Conservation (phyloP, 2,888 invertebrate species). For the Stenodera caucasica region DNA sequence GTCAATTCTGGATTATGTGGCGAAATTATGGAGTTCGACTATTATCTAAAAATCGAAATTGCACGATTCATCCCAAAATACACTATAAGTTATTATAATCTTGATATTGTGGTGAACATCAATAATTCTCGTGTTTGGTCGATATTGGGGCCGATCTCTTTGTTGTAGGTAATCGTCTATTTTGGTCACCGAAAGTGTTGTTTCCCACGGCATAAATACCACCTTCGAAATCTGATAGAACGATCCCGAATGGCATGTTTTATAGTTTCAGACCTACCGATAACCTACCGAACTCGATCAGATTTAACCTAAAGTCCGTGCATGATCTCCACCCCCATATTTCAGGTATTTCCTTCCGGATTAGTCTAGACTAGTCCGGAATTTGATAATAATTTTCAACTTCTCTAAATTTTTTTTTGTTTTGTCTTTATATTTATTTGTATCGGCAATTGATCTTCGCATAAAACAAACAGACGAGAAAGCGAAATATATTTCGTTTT, state of each 20-base stretch:
- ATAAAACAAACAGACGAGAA: not conserved
- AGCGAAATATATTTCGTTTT: not conserved
- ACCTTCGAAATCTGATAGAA: conserved; percentile 8
- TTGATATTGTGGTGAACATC: too few relatives aligned
- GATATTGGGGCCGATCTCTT: not conserved
- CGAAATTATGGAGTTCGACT: not conserved
- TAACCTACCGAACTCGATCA: conserved; percentile 17
- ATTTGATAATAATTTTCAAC: not conserved
- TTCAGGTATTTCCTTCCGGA: conserved; percentile 6
- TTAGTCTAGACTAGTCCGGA: not conserved
- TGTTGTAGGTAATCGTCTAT: not conserved
- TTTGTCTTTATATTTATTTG: not conserved
- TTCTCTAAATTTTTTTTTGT: too few relatives aligned
- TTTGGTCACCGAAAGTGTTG: not conserved
- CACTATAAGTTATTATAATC: too few relatives aligned
- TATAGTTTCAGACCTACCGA: conserved; percentile 21
- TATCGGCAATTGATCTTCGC: not conserved
- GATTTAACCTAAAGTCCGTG: conserved; percentile 10
- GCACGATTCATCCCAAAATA: too few relatives aligned
- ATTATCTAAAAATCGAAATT: not conserved
- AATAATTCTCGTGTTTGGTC: conserved; percentile 1
- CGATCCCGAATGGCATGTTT: conserved; percentile 20
- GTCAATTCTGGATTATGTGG: not conserved
- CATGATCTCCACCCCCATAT: not conserved
- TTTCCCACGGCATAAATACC: conserved; percentile 18